Evolutionary conservation across 2,888 invertebrate species (phyloP), one percentile per base, ranked within the genome.

Genomic region (Chorisops tibialis): DNA sequence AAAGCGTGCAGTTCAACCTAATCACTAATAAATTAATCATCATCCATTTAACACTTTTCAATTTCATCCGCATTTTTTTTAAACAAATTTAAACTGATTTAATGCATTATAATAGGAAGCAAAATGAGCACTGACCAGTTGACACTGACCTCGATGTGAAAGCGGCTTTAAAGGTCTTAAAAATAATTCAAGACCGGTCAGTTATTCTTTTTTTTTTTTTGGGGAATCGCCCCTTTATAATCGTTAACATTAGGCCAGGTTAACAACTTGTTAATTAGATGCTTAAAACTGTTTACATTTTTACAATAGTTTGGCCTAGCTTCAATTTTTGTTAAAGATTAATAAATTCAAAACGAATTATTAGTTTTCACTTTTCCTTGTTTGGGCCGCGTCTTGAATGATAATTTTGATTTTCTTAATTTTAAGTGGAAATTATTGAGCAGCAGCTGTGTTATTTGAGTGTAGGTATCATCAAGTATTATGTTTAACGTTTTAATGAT

Each of bases 261-360:
- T 39, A 54, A 54, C 41, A 54, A 41, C n/a, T 14, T 41, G 54
- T 54, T 39, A 54, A 54, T 54, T 19, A 54, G 41, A 54, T 54
- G 41, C 54, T 54, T 54, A 54, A 22, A 54, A 41, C 18, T 12
- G n/a, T n/a, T n/a, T n/a, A n/a, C n/a, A n/a, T n/a, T n/a, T n/a
- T n/a, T n/a, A n/a, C n/a, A n/a, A n/a, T n/a, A n/a, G n/a, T n/a
- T n/a, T n/a, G n/a, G n/a, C n/a, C n/a, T n/a, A n/a, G n/a, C n/a
- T n/a, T n/a, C n/a, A n/a, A n/a, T n/a, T n/a, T n/a, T n/a, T n/a
- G n/a, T n/a, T n/a, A n/a, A n/a, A n/a, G n/a, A n/a, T n/a, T n/a
- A n/a, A n/a, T n/a, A n/a, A n/a, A n/a, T n/a, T n/a, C n/a, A n/a
- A n/a, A n/a, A n/a, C n/a, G n/a, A n/a, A n/a, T n/a, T n/a, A n/a